These are phyloP conservation scores for Zapus hudsonius DNA, from an alignment of 2,113 vertebrate species.

Conservation along the genomic window DNA sequence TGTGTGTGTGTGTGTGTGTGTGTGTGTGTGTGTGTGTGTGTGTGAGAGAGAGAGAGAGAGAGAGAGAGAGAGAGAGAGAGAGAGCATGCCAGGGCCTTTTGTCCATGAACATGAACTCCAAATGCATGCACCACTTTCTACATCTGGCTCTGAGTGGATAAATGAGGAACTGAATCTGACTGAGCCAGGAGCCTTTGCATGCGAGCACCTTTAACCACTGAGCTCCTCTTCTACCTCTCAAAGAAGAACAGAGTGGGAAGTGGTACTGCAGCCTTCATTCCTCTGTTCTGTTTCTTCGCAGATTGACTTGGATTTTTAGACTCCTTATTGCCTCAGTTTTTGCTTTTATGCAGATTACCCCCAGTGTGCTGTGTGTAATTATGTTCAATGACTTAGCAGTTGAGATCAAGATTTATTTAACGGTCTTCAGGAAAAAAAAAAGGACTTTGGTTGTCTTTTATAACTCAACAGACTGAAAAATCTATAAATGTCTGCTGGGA, in stretches of 20 bases:
- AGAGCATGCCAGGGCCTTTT: too few relatives aligned
- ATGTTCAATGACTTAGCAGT: constrained; percentile 55
- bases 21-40: too few relatives aligned
- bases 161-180: too few relatives aligned
- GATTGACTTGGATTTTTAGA: constrained; percentile 21
- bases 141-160: too few relatives aligned
- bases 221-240: background rate
- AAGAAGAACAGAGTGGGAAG: constrained; percentile 1
- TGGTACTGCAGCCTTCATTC: background rate
- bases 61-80: too few relatives aligned
- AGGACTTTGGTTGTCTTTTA: constrained; percentile 61
- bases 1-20: background rate
- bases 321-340: constrained; percentile 32
- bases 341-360: constrained; percentile 55
- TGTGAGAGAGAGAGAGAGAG: too few relatives aligned
- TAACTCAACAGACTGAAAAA: constrained; percentile 73
- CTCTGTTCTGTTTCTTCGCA: constrained; percentile 16
- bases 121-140: too few relatives aligned
- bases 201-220: background rate
- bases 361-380: constrained; percentile 61
- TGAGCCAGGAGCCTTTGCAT: too few relatives aligned
- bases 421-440: constrained; percentile 48
- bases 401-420: constrained; percentile 74
- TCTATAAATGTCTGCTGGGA: constrained; percentile 77
- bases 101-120: too few relatives aligned